Evolutionary conservation across 2,797 vertebrate species (phyloP).

Genomic region (Taenioides sp.): DNA sequence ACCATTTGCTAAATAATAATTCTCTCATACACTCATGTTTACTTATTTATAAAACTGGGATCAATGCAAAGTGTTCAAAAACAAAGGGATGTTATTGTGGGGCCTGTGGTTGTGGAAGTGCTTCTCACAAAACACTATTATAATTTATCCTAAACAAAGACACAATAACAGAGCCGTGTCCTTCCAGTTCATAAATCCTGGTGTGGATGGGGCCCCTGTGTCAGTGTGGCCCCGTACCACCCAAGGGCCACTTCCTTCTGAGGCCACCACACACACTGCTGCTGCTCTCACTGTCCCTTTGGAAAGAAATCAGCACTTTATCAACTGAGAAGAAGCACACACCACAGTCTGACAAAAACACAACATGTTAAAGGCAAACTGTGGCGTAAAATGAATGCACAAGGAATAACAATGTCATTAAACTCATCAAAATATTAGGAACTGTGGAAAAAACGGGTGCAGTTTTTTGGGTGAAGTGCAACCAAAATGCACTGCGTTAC

Average conservation of each 20-base stretch:
- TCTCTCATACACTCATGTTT: no score
- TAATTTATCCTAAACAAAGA: slow-evolving; percentile 11
- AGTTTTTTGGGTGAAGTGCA: no score
- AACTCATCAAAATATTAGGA: no score
- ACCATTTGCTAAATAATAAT: no score
- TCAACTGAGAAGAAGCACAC: background rate
- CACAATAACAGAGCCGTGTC: slow-evolving; percentile 18
- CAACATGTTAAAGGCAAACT: no score
- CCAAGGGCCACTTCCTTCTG: slow-evolving; percentile 18
- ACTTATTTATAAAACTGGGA: background rate
- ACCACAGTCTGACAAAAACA: no score
- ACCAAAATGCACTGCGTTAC: no score
- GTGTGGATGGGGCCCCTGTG: slow-evolving; percentile 5
- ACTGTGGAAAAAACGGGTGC: no score
- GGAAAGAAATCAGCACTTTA: slow-evolving; percentile 49
- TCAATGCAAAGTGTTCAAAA: background rate
- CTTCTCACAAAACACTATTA: slow-evolving; percentile 14
- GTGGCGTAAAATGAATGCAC: no score
- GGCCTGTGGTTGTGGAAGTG: slow-evolving; percentile 14
- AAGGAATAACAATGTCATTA: no score
- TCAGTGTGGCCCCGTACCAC: slow-evolving; percentile 7
- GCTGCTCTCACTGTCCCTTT: slow-evolving; percentile 12
- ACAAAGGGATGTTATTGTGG: slow-evolving; percentile 12
- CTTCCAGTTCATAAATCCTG: slow-evolving; percentile 19
- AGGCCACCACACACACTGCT: slow-evolving; percentile 3